Percentiles rank a stretch among this genome's conserved stretches.
phyloP scores from a whole-genome alignment of 2,888 invertebrate genomes.

The Pristionchus japonicus region DNA sequence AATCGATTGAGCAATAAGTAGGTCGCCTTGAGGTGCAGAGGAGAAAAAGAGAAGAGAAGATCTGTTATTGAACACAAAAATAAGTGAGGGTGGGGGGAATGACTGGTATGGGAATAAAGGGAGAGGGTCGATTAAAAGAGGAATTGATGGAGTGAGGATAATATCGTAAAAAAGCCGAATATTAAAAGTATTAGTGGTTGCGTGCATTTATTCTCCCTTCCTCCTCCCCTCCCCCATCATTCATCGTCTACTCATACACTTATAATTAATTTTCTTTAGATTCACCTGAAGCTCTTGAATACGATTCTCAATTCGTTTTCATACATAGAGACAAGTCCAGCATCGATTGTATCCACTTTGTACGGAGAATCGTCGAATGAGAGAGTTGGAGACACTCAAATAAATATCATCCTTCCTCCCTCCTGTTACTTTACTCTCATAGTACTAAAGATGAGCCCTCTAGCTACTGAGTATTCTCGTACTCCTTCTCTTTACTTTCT shows the following conservation, averaged over 20 bases:
- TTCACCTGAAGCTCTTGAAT: slow-evolving; percentile 71
- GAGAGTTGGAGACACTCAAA: slow-evolving; percentile 62
- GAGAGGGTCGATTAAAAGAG: no score
- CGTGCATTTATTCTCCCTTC: no score
- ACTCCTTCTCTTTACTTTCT: slow-evolving; percentile 26
- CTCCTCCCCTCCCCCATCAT: no score
- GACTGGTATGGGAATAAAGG: no score
- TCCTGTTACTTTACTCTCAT: background rate
- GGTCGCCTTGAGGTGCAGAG: slow-evolving; percentile 71
- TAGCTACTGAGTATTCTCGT: background rate
- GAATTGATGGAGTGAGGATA: no score
- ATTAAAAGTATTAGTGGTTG: no score
- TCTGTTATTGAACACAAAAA: no score
- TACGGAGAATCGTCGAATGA: slow-evolving; percentile 70
- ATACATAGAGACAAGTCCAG: slow-evolving; percentile 71
- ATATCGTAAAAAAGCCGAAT: no score
- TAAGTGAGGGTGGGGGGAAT: no score
- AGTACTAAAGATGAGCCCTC: background rate
- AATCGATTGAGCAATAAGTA: slow-evolving; percentile 71
- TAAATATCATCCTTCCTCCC: background rate
- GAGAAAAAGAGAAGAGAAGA: slow-evolving; percentile 44
- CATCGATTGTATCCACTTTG: slow-evolving; percentile 63
- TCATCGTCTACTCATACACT: no score
- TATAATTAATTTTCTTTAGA: no score
- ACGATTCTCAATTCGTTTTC: slow-evolving; percentile 71